A percentile compares a stretch with the other conserved stretches of the same genome.
Conservation (phyloP, 2,888 invertebrate species). For the Ernsta delagoae region DNA sequence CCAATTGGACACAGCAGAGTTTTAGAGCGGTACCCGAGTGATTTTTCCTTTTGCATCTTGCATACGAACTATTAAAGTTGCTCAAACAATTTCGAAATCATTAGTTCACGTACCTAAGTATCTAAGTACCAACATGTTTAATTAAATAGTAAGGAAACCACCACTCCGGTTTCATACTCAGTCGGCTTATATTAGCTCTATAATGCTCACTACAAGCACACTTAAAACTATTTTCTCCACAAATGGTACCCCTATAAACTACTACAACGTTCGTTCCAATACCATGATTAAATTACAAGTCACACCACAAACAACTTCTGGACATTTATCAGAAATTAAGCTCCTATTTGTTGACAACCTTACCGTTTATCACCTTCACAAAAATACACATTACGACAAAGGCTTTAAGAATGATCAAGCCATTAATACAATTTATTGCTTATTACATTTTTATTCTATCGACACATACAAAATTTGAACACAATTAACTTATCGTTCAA, state of each 20-base stretch:
- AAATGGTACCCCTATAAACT: background rate
- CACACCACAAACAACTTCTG: constrained; percentile 2
- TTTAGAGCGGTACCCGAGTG: background rate
- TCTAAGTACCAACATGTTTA: background rate
- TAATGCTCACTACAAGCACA: background rate
- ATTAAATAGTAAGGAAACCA: background rate
- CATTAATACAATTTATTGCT: constrained; percentile 1
- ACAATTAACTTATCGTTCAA: background rate
- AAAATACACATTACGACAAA: background rate
- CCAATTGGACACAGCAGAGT: background rate
- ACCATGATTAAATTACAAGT: background rate
- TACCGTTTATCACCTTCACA: background rate
- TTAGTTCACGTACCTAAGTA: background rate
- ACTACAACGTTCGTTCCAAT: background rate
- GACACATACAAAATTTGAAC: background rate
- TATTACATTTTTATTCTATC: too few relatives aligned
- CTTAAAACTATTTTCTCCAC: background rate
- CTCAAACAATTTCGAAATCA: background rate
- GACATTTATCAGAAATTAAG: constrained; percentile 1
- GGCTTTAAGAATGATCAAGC: background rate
- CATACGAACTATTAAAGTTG: background rate
- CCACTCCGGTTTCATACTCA: background rate
- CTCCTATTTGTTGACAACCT: constrained; percentile 3
- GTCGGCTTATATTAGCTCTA: constrained; percentile 2
- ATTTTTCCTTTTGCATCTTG: background rate